A percentile compares a stretch with the other conserved stretches of the same genome.
phyloP scores from a whole-genome alignment of 2,888 invertebrate species.

The Tethea ocularis region DNA sequence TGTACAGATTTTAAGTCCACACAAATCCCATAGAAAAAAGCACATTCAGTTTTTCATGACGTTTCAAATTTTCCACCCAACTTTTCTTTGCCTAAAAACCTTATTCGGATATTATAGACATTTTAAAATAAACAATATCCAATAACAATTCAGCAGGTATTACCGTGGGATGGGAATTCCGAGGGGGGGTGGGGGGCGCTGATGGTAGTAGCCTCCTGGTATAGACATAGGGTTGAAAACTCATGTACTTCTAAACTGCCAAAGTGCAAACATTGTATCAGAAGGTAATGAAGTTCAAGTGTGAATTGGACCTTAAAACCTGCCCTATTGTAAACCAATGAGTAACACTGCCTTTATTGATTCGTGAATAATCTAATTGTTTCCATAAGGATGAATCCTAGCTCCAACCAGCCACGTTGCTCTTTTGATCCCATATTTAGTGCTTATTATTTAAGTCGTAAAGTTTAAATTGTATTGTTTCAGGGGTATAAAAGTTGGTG shows the following conservation, averaged over 20 bases:
- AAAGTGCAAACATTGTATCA: neutral
- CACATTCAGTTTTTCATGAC: no score
- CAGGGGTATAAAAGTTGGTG: neutral
- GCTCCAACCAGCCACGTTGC: conserved; percentile 24
- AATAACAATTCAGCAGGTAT: no score
- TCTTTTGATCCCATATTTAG: neutral
- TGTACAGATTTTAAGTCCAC: no score
- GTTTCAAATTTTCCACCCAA: no score
- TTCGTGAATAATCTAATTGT: conserved; percentile 52
- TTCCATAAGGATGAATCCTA: conserved; percentile 40
- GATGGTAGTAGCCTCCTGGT: no score
- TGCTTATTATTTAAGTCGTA: neutral
- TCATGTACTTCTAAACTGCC: no score
- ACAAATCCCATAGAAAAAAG: no score
- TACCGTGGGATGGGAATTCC: no score
- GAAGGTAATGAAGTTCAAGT: neutral
- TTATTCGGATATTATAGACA: no score
- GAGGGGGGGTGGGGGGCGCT: no score
- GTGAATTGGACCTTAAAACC: conserved; percentile 35
- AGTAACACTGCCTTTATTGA: conserved; percentile 34
- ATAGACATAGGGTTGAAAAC: neutral
- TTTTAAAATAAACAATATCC: no score
- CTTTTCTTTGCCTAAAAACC: no score
- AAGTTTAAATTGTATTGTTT: neutral
- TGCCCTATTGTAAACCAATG: conserved; percentile 26